Evolutionary conservation across 2,888 invertebrate genomes (phyloP), one percentile per base, ranked within the genome.

Genomic region (Napeogenes inachia): DNA sequence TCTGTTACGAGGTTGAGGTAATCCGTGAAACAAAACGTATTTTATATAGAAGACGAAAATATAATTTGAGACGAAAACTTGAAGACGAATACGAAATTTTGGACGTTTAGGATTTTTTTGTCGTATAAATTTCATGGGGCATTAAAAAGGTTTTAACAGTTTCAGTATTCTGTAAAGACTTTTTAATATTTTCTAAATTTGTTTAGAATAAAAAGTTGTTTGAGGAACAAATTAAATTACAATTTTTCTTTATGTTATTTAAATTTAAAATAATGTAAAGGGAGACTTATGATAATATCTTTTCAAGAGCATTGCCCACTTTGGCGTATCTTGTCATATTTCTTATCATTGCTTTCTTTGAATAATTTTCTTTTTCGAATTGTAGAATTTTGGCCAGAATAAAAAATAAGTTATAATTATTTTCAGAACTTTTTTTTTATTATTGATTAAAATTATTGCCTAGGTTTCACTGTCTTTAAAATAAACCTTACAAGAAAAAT

Each of bases 1-100:
- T 57, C 45, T 53, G 53, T 62, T 61, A 57, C 61, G 62, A 61
- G 55, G 57, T 66, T 63, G 57, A n/a, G 60, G 64, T 64, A 59
- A 64, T 64, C 64, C 61, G 21, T 55, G 21, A 64, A 61, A 61
- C 54, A 56, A 61, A 64, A 63, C 60, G 45, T 60, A 30, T 56
- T 56, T 42, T 56, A 61, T 21, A 21, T 33, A 59, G 35, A 61
- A 38, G 32, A 33, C 57, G 45, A 57, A 63, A 61, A 61, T 64
- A 13, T 61, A 61, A 59, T 58, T 61, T 59, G 54, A 57, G 53
- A 61, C 55, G 30, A 63, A 42, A 60, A 42, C 5, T 42, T 10
- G 8, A 38, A 38, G 38, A 38, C 42, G 42, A 10, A 42, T 6
- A 42, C 42, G 42, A 42, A 42, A 42, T 10, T 50, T 50, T 50